Evolutionary conservation across 1,140 invertebrate species (phyloP), one percentile per base, ranked within the genome.

Genomic region (Apolygus lucorum): DNA sequence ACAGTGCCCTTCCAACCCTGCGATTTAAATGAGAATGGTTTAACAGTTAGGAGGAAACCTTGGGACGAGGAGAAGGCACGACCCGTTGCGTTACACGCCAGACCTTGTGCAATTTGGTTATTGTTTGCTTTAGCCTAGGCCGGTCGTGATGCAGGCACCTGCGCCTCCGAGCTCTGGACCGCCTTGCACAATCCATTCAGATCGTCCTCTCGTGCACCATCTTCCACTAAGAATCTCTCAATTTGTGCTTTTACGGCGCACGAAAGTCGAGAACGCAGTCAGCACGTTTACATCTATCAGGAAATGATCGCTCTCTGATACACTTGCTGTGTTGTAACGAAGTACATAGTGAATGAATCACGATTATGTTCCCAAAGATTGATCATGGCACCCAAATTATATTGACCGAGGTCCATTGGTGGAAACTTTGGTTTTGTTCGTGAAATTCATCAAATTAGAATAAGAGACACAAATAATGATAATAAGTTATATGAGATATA

Each of bases 21-120:
- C 8, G 54, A 59, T 59, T 59, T 59, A 59, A 59, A 59, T 59
- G 22, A 59, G 54, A 59, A 59, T 59, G 22, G 54, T 59, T 59
- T 59, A 11, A 59, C 8, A 8, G 54, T 8, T 8, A 59, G 54
- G 22, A 14, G 54, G 54, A 59, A 59, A 59, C 54, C 54, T 59
- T 59, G 54, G 22, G 54, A 59, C 34, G 8, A 17, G 8, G 34
- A 17, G 54, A 22, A 4, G 22, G 22, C 54, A 59, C 54, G 54
- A 59, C 54, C 54, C 54, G 54, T 59, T 24, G 54, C 22, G 13
- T 59, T 59, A 13, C 22, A 17, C 54, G 11, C 11, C 54, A 59
- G 54, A 59, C 54, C 54, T 59, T 59, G 54, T 59, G 54, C 54
- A 59, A 59, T 59, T 59, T 59, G 54, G 54, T 59, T 59, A 59